phyloP scores from a whole-genome alignment of 2,888 invertebrate genomes.

The Hesperia comma region DNA sequence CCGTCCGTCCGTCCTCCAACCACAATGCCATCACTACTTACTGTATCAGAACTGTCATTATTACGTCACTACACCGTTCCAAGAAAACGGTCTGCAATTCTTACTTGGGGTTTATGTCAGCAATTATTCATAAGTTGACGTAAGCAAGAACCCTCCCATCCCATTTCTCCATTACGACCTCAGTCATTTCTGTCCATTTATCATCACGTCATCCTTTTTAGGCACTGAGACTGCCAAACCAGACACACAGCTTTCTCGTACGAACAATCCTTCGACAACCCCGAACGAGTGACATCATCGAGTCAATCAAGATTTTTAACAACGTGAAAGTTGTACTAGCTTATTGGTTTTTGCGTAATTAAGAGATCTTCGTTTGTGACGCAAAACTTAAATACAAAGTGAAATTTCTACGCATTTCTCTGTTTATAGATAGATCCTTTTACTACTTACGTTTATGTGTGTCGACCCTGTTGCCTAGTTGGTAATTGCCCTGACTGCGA shows the following conservation, averaged over 20 bases:
- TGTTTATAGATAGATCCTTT: too few species aligned
- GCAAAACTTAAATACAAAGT: not conserved
- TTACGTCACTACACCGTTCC: too few species aligned
- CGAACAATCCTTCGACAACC: slow-evolving; percentile 18
- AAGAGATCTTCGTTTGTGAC: not conserved
- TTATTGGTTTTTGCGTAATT: not conserved
- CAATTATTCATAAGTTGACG: slow-evolving; percentile 23
- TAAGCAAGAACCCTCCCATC: slow-evolving; percentile 15
- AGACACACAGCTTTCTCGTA: slow-evolving; percentile 28
- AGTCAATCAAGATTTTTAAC: slow-evolving; percentile 16
- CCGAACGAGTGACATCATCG: slow-evolving; percentile 6
- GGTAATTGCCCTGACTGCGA: too few species aligned
- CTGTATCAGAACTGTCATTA: too few species aligned
- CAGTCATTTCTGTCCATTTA: slow-evolving; percentile 29
- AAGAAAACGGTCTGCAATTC: too few species aligned
- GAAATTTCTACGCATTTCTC: too few species aligned
- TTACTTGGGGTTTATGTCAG: not conserved
- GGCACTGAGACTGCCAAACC: slow-evolving; percentile 24
- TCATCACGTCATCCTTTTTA: slow-evolving; percentile 25
- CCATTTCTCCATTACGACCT: slow-evolving; percentile 11
- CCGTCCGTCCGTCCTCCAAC: too few species aligned
- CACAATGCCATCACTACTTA: too few species aligned
- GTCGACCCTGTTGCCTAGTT: too few species aligned
- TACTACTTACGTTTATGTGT: too few species aligned
- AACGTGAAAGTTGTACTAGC: slow-evolving; percentile 19